A percentile compares a stretch with the other conserved stretches of the same genome.
These are phyloP conservation scores for Acromyrmex charruanus DNA, from an alignment of 1,140 invertebrate species.

Conservation along the genomic window DNA sequence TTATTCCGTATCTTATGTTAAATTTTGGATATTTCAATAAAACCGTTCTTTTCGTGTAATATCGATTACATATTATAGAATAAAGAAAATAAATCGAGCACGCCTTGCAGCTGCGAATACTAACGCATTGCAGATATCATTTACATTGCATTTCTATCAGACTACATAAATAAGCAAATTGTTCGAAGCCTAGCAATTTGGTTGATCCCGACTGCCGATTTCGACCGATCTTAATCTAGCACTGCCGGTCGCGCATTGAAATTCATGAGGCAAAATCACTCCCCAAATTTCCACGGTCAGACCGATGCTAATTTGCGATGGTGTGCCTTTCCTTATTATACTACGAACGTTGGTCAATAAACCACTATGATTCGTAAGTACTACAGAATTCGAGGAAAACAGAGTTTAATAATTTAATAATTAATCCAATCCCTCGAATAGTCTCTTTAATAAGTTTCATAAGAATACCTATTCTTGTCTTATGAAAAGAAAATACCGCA, in stretches of 20 bases:
- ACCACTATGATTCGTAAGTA: conserved; percentile 12
- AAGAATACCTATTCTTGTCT: neutral
- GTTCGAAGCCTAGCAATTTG: conserved; percentile 65
- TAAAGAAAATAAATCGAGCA: neutral
- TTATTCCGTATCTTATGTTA: no score
- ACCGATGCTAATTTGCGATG: conserved; percentile 13
- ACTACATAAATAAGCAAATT: conserved; percentile 73
- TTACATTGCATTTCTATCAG: conserved; percentile 47
- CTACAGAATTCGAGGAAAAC: neutral
- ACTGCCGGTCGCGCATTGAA: conserved; percentile 62
- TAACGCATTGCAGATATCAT: conserved; percentile 55
- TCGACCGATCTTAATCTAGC: conserved; percentile 71
- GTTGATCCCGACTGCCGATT: conserved; percentile 66
- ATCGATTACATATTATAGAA: neutral
- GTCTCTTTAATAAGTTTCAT: no score
- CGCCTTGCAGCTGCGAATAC: neutral
- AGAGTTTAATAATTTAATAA: neutral
- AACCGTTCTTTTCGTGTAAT: neutral
- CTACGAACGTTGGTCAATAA: conserved; percentile 61
- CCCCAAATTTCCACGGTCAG: conserved; percentile 67
- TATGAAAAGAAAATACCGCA: neutral
- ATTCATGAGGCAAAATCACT: conserved; percentile 74
- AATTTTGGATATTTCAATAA: no score
- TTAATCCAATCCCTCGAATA: no score
- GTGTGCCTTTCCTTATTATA: conserved; percentile 44